Evolutionary conservation across 2,888 invertebrate genomes (phyloP).

Genomic region (Eilema griseolum): DNA sequence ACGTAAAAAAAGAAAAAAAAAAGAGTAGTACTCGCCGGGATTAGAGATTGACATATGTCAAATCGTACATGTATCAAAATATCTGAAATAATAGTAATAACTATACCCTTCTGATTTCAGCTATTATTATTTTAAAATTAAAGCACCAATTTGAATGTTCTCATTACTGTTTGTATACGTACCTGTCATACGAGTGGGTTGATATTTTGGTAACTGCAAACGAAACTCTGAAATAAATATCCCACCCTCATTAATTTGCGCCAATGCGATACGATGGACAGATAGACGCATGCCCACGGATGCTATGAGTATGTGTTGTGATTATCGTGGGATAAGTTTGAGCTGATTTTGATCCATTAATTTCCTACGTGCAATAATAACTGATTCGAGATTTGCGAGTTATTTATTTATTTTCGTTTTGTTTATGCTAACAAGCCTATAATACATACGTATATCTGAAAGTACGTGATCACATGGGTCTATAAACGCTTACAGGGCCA

Average conservation of each 20-base stretch:
- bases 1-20: too few relatives aligned
- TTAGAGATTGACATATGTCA: too few relatives aligned
- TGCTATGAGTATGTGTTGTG: constrained; percentile 51
- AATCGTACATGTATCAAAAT: too few relatives aligned
- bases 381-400: background rate
- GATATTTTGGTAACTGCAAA: constrained; percentile 76
- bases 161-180: constrained; percentile 69
- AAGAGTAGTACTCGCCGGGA: too few relatives aligned
- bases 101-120: background rate
- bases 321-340: constrained; percentile 27
- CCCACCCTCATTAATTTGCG: constrained; percentile 85
- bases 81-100: too few relatives aligned
- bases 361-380: background rate
- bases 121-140: constrained; percentile 15
- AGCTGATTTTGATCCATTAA: background rate
- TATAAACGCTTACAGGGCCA: background rate
- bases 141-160: constrained; percentile 66
- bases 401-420: background rate
- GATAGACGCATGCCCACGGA: constrained; percentile 64
- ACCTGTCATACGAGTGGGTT: constrained; percentile 52
- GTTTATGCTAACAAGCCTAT: background rate
- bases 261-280: constrained; percentile 82
- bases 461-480: background rate
- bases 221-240: constrained; percentile 82
- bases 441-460: background rate